Percentiles rank a stretch among this genome's conserved stretches.
Evolutionary conservation across 2,888 invertebrate species (phyloP).

Genomic region (Linhomoeus sp.): DNA sequence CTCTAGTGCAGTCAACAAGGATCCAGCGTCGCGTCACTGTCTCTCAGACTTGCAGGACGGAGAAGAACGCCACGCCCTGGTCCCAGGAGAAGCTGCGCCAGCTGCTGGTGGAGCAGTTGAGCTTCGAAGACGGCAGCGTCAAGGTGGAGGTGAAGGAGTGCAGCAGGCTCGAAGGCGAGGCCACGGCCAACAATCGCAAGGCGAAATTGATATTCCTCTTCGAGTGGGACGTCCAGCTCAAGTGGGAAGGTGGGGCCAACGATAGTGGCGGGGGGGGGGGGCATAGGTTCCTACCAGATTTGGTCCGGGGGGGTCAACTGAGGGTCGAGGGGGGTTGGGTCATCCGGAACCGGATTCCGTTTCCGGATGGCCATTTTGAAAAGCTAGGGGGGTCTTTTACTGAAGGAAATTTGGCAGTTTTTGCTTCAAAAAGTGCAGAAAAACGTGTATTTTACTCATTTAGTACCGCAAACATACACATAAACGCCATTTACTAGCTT

Average conservation of each 20-base stretch:
- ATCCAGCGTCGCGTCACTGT: constrained; percentile 1
- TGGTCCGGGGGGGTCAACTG: too few relatives aligned
- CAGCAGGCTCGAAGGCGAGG: constrained; percentile 78
- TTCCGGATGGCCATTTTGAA: too few relatives aligned
- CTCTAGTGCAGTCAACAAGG: too few relatives aligned
- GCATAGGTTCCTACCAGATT: too few relatives aligned
- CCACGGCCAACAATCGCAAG: constrained; percentile 89
- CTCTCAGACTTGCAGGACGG: constrained; percentile 44
- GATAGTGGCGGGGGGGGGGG: background rate
- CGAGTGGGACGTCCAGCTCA: constrained; percentile 78
- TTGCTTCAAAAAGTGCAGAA: too few relatives aligned
- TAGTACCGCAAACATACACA: too few relatives aligned
- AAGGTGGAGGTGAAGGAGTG: constrained; percentile 44
- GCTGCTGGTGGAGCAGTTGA: constrained; percentile 10
- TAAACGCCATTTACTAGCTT: too few relatives aligned
- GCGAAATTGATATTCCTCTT: constrained; percentile 97
- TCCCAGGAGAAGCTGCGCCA: constrained; percentile 64
- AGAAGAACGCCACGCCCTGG: constrained; percentile 94
- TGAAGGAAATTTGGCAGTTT: too few relatives aligned
- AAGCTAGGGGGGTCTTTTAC: too few relatives aligned
- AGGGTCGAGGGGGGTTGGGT: too few relatives aligned
- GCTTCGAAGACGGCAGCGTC: background rate
- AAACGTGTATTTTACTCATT: too few relatives aligned
- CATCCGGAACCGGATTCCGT: too few relatives aligned
- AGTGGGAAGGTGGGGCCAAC: constrained; percentile 51